phyloP scores from a whole-genome alignment of 2,888 invertebrate species.

The Lucinisca nassula region DNA sequence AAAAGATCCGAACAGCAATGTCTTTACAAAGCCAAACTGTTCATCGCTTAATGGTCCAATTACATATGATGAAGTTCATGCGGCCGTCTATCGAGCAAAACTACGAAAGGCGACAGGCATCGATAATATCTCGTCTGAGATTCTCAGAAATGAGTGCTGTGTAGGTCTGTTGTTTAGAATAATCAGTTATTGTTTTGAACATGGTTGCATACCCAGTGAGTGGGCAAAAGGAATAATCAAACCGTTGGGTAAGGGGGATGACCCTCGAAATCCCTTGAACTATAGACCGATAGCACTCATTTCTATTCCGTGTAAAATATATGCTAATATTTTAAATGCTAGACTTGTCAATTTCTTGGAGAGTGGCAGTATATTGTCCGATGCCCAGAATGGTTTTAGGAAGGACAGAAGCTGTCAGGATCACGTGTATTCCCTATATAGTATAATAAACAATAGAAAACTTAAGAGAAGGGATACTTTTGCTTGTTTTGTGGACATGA shows the following conservation, averaged over 20 bases:
- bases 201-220: neutral
- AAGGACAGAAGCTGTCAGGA: conserved; percentile 8
- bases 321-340: neutral
- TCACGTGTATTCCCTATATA: conserved; percentile 13
- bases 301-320: conserved; percentile 11
- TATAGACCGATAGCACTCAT: neutral
- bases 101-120: neutral
- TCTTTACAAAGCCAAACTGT: neutral
- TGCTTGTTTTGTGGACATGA: conserved; percentile 2
- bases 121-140: neutral
- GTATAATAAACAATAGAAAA: conserved; percentile 6
- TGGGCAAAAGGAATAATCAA: conserved; percentile 18
- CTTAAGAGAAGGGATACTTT: neutral
- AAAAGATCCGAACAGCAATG: neutral
- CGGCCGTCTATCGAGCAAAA: neutral
- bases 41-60: neutral
- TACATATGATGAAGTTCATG: neutral
- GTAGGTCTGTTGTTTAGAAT: neutral
- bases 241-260: neutral
- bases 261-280: neutral
- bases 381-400: conserved; percentile 18
- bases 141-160: neutral
- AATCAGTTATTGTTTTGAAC: neutral
- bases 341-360: neutral
- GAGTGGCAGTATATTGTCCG: neutral